phyloP scores from a whole-genome alignment of 2,797 vertebrate genomes.

The Percopsis omiscomaycus region DNA sequence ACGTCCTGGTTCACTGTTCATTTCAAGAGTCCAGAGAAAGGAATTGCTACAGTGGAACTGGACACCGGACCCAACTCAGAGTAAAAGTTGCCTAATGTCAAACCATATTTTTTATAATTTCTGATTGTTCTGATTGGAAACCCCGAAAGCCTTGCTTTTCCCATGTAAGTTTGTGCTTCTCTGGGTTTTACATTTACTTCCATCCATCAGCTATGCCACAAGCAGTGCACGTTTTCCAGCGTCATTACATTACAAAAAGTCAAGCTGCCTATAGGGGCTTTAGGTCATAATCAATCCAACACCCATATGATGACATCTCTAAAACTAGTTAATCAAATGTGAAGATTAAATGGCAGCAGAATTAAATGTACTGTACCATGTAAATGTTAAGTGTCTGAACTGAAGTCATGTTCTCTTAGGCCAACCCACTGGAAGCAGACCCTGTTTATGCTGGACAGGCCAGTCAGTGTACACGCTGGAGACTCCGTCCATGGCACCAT shows the following conservation, averaged over 20 bases:
- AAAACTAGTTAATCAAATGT: too few species aligned
- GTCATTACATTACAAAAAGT: too few species aligned
- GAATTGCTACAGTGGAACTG: slow-evolving; percentile 64
- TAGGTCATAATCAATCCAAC: too few species aligned
- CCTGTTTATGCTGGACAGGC: slow-evolving; percentile 82
- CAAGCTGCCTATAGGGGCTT: too few species aligned
- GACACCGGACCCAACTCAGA: slow-evolving; percentile 78
- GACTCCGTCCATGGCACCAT: slow-evolving; percentile 73
- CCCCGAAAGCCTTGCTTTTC: too few species aligned
- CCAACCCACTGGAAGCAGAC: slow-evolving; percentile 87
- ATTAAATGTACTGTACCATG: background rate
- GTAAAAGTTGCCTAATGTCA: slow-evolving; percentile 49
- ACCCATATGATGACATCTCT: too few species aligned
- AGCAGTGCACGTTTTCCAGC: too few species aligned
- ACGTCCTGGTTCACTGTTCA: slow-evolving; percentile 80
- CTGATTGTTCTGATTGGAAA: too few species aligned
- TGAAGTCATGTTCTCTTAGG: slow-evolving; percentile 38
- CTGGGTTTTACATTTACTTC: too few species aligned
- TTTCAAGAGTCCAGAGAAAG: slow-evolving; percentile 76
- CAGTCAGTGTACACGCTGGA: slow-evolving; percentile 60
- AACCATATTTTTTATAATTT: too few species aligned
- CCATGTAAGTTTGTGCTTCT: too few species aligned
- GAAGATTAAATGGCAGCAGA: background rate
- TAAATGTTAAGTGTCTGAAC: background rate
- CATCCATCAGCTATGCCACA: too few species aligned